Evolutionary conservation across 2,113 vertebrate genomes (phyloP).

Genomic region (Bubalus kerabau): DNA sequence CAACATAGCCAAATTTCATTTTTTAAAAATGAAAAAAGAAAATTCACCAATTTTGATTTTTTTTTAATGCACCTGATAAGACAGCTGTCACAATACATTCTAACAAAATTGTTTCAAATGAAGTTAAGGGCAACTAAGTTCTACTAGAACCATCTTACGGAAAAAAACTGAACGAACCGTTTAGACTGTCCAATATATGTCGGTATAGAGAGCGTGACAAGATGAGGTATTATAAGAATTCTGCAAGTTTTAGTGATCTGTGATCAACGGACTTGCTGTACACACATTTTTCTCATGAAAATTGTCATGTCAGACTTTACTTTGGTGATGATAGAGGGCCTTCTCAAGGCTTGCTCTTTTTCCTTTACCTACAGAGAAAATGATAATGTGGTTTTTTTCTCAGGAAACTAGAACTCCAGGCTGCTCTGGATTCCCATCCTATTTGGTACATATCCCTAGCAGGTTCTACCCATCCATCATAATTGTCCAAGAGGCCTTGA

Average conservation of each 20-base stretch:
- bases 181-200: not conserved
- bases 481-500: not conserved
- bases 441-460: not conserved
- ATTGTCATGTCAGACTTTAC: not conserved
- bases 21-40: not conserved
- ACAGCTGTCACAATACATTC: not conserved
- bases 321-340: not conserved
- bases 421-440: not conserved
- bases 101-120: not conserved
- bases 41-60: not conserved
- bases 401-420: not conserved
- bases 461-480: not conserved
- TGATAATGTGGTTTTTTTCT: not conserved
- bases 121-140: not conserved
- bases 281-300: not conserved
- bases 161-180: not conserved
- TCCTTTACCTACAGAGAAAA: not conserved
- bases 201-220: not conserved
- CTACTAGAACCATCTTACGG: not conserved
- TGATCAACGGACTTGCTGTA: not conserved
- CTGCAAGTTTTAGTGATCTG: not conserved
- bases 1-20: not conserved
- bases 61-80: not conserved
- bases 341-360: not conserved
- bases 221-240: not conserved